Evolutionary conservation across 30 jellyfish, hydroid and myxozoan genomes (phyloP), one percentile per base, ranked within the genome.

Genomic region (Aurelia coerulea): DNA sequence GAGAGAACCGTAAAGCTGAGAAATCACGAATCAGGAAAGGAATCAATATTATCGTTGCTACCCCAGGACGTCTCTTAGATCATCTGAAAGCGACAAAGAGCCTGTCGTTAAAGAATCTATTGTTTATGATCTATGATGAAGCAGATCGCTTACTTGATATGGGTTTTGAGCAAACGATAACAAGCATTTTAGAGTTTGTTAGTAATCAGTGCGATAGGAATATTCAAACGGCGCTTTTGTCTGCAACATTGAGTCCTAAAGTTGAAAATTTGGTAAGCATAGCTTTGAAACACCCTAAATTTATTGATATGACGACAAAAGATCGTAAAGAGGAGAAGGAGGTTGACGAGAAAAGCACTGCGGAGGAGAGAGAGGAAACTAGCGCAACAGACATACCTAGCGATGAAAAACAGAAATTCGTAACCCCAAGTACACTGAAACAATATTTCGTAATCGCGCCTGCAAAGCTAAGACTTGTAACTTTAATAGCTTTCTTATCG

Each of bases 21-120:
- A 96, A 96, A 68, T 90, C 97, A 8, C 68, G 99, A 65, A 62
- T 96, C 29, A 79, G 99, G 15, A 96, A 91, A 72, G 99, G 99
- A n/a, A 85, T 96, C 34, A 96, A 96, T 74, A 88, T 96, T 41
- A 59, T 96, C 6, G 71, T 96, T 50, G 97, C 97, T 16, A 96
- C 99, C 33, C 99, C 99, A 35, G 99, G 99, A 7, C 90, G 99
- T 52, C 79, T 96, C 8, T 74, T 74, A 15, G 97, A 96, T 78
- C 99, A 96, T 60, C 58, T 96, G 76, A 87, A 85, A 58, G 85
- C 95, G 53, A 96, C 99, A 34, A 54, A 97, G 37, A 92, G 96
- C 68, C 78, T 96, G 54, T 79, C 92, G 7, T 76, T 96, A 33
- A 76, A 80, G 11, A 83, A 83, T 35, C 76, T 96, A 5, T 52